Evolutionary conservation across 2,888 invertebrate species (phyloP).

Genomic region (Geophilus truncorum): DNA sequence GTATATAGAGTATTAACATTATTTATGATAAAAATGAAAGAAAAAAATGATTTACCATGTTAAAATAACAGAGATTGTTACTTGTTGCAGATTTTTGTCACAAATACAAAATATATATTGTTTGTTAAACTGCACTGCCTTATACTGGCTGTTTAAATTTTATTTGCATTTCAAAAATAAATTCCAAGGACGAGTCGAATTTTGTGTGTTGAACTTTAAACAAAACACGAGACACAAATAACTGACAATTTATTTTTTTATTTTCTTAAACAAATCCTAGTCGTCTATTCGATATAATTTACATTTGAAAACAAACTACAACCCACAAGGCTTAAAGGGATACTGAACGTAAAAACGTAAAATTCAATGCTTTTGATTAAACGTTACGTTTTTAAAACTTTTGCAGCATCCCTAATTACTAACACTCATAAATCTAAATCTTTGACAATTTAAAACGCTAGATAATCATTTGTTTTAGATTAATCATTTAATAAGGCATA

Average conservation of each 20-base stretch:
- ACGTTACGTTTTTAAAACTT: background rate
- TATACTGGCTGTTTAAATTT: no score
- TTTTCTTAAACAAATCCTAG: background rate
- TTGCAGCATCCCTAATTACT: background rate
- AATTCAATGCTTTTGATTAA: background rate
- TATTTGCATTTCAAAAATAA: no score
- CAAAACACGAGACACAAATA: background rate
- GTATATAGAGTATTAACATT: no score
- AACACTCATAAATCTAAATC: background rate
- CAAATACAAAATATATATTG: no score
- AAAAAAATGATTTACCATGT: no score
- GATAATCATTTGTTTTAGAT: background rate
- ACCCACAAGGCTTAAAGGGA: background rate
- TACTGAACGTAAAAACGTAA: background rate
- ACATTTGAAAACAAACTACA: background rate
- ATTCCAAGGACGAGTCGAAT: no score
- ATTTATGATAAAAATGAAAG: no score
- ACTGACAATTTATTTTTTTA: background rate
- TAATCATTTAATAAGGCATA: no score
- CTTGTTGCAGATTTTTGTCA: no score
- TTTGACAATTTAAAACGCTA: background rate
- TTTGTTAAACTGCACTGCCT: no score
- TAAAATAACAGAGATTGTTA: no score
- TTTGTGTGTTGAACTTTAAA: no score
- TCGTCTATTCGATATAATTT: background rate